Conservation (phyloP, 2,797 vertebrate genomes). For the Acrossocheilus wenchowensis region DNA sequence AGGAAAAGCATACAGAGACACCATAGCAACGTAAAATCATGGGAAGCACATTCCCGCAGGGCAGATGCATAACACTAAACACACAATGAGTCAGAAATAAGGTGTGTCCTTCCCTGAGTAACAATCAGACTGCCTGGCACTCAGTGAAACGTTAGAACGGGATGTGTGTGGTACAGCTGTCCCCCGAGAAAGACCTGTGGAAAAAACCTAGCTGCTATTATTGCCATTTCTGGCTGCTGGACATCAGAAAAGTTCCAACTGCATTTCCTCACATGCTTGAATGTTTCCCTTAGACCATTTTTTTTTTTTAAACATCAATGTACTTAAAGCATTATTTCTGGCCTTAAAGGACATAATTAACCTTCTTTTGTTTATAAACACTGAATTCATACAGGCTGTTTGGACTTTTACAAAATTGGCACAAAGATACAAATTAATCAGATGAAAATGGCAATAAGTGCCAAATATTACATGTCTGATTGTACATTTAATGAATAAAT, state of each 20-base stretch:
- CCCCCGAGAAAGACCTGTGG: conserved; percentile 23
- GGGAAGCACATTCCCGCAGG: conserved; percentile 45
- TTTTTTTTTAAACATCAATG: background rate
- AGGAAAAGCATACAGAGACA: background rate
- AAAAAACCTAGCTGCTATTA: conserved; percentile 31
- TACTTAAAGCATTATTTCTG: background rate
- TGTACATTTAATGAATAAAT: background rate
- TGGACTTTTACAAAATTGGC: background rate
- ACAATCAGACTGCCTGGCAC: conserved; percentile 38
- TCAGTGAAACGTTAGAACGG: conserved; percentile 5
- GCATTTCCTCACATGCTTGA: conserved; percentile 2
- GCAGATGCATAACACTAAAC: conserved; percentile 14
- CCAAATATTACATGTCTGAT: background rate
- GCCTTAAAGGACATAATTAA: background rate
- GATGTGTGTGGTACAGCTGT: conserved; percentile 33
- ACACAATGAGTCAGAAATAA: conserved; percentile 53
- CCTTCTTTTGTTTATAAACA: background rate
- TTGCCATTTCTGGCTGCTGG: background rate
- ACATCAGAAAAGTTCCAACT: conserved; percentile 25
- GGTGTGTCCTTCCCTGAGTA: conserved; percentile 54
- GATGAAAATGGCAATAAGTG: background rate
- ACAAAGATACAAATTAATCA: background rate
- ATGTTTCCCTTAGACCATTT: background rate
- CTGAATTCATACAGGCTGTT: background rate
- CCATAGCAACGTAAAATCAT: conserved; percentile 40